Evolutionary conservation across 1,140 invertebrate genomes (phyloP).

Genomic region (Drosophila sulfurigaster): DNA sequence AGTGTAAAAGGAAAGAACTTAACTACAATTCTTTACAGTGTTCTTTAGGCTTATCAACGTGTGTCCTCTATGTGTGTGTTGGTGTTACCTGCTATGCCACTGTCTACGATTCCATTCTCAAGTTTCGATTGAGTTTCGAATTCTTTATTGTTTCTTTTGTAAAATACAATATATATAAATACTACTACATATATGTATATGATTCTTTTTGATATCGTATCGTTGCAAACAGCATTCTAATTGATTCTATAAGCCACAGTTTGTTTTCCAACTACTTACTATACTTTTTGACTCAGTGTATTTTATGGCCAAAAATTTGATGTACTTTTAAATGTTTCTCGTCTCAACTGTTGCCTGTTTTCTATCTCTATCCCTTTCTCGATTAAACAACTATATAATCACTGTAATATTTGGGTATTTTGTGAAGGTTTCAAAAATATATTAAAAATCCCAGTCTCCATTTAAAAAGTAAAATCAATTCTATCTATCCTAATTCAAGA

Average conservation of each 20-base stretch:
- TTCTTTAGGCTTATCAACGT: slow-evolving; percentile 72
- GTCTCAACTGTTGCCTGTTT: slow-evolving; percentile 30
- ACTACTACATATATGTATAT: not conserved
- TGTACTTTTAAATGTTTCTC: slow-evolving; percentile 2
- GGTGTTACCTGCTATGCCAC: slow-evolving; percentile 61
- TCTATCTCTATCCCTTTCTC: slow-evolving; percentile 1
- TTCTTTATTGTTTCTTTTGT: slow-evolving; percentile 38
- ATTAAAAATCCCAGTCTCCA: not conserved
- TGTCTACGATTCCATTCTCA: slow-evolving; percentile 49
- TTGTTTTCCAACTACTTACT: slow-evolving; percentile 12
- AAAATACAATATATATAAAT: not conserved
- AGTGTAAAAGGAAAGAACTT: slow-evolving; percentile 50
- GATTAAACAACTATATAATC: not conserved
- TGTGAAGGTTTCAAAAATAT: not conserved
- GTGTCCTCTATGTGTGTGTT: slow-evolving; percentile 54
- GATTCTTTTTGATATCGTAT: slow-evolving; percentile 8
- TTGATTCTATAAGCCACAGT: slow-evolving; percentile 17
- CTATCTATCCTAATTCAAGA: not conserved
- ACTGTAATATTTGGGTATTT: not conserved
- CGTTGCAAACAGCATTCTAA: not conserved
- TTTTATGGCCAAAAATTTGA: not conserved
- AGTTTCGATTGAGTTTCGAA: not conserved
- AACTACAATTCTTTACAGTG: slow-evolving; percentile 75
- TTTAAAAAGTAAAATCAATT: not conserved
- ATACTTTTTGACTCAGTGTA: slow-evolving; percentile 26